Percentiles rank a stretch among this genome's conserved stretches.
These are phyloP conservation scores for Phania funesta DNA, from an alignment of 2,888 invertebrate species.

Conservation along the genomic window DNA sequence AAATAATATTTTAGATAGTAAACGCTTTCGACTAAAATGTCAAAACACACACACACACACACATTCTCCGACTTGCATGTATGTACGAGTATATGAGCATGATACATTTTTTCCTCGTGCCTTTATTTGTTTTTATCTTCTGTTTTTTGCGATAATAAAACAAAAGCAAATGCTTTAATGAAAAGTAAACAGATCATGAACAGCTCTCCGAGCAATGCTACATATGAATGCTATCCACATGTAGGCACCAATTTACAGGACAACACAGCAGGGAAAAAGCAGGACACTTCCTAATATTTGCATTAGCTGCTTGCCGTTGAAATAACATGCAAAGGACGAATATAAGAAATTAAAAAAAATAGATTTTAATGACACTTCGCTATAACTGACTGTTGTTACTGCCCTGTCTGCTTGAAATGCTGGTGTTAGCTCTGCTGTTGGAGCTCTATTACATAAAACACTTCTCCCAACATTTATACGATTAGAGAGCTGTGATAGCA, in stretches of 20 bases:
- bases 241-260: constrained; percentile 7
- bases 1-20: constrained; percentile 46
- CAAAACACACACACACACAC: constrained; percentile 6
- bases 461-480: constrained; percentile 23
- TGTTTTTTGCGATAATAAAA: constrained; percentile 56
- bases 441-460: constrained; percentile 32
- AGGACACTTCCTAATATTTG: neutral
- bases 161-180: constrained; percentile 76
- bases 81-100: neutral
- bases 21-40: constrained; percentile 28
- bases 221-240: neutral
- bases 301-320: neutral
- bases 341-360: constrained; percentile 22
- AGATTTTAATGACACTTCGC: constrained; percentile 11
- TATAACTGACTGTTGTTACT: constrained; percentile 1
- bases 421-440: neutral
- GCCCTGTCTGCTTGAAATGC: neutral
- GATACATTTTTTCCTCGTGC: too few species aligned
- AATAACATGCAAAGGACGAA: constrained; percentile 33
- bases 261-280: constrained; percentile 4
- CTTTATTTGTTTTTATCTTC: neutral
- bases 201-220: constrained; percentile 18
- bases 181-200: constrained; percentile 76
- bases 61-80: neutral
- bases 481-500: constrained; percentile 15